These are phyloP conservation scores for Glareola pratincola DNA, from an alignment of 2,113 vertebrate genomes.

Conservation along the genomic window DNA sequence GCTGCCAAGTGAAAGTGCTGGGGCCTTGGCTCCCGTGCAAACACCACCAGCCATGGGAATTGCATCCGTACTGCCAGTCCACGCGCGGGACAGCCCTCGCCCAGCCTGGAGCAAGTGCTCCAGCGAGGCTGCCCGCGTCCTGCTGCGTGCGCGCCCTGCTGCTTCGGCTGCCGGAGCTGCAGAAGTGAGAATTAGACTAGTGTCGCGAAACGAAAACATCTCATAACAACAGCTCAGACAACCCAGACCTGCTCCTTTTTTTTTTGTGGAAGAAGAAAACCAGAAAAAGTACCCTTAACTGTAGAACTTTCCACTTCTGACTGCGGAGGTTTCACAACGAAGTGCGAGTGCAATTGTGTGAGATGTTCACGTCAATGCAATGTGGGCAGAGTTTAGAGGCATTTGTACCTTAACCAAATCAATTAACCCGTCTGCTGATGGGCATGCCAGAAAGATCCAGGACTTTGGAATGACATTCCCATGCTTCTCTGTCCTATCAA, in stretches of 20 bases:
- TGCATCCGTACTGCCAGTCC: background rate
- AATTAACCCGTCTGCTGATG: background rate
- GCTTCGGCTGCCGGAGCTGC: background rate
- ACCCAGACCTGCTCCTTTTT: background rate
- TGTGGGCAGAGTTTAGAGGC: background rate
- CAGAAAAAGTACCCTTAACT: background rate
- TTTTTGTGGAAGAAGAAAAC: background rate
- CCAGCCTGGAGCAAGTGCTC: background rate
- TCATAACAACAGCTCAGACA: background rate
- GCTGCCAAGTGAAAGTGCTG: background rate
- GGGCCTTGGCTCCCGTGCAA: rapidly evolving
- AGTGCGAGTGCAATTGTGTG: rapidly evolving
- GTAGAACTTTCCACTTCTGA: background rate
- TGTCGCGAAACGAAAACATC: background rate
- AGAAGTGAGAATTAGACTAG: background rate
- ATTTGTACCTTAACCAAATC: background rate
- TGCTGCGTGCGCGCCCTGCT: rapidly evolving
- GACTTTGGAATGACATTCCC: background rate
- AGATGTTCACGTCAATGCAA: rapidly evolving
- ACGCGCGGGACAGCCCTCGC: rapidly evolving
- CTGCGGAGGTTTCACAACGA: background rate
- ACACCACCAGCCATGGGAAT: background rate
- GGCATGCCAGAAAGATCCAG: background rate
- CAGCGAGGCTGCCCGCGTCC: rapidly evolving
- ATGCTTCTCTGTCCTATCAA: background rate